phyloP scores from a whole-genome alignment of 2,888 invertebrate genomes.

The Trilocha varians region DNA sequence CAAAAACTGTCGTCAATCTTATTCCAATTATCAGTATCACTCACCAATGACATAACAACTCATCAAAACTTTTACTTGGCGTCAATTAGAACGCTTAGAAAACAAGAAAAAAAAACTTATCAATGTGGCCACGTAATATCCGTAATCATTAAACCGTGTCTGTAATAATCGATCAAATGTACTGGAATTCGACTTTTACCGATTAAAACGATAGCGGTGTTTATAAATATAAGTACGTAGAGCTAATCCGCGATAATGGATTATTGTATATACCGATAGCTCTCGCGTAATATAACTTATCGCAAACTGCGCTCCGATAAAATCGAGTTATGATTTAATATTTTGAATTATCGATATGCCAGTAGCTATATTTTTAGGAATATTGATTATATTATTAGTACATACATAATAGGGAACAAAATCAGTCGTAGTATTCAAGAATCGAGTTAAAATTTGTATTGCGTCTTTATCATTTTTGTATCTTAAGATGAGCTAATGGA shows the following conservation, averaged over 20 bases:
- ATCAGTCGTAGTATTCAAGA: no score
- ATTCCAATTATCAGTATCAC: no score
- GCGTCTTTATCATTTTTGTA: no score
- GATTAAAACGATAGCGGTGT: conserved; percentile 53
- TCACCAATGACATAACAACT: no score
- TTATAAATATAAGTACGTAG: conserved; percentile 58
- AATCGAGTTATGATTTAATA: conserved; percentile 30
- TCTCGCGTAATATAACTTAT: conserved; percentile 34
- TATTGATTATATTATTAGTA: no score
- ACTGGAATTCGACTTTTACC: conserved; percentile 38
- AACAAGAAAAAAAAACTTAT: conserved; percentile 7
- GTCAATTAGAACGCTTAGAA: background rate
- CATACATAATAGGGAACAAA: no score
- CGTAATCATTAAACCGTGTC: conserved; percentile 27
- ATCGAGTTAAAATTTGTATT: no score
- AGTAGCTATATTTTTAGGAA: no score
- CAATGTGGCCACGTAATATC: conserved; percentile 13
- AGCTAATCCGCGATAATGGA: conserved; percentile 69
- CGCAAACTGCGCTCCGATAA: conserved; percentile 26
- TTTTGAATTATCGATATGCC: no score
- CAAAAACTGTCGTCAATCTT: no score
- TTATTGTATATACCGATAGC: conserved; percentile 62
- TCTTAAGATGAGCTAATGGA: no score
- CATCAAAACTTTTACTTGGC: background rate
- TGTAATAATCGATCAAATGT: conserved; percentile 33